These are phyloP conservation scores for Hypomecis atomaria DNA, from an alignment of 2,888 invertebrate species.

Conservation along the genomic window DNA sequence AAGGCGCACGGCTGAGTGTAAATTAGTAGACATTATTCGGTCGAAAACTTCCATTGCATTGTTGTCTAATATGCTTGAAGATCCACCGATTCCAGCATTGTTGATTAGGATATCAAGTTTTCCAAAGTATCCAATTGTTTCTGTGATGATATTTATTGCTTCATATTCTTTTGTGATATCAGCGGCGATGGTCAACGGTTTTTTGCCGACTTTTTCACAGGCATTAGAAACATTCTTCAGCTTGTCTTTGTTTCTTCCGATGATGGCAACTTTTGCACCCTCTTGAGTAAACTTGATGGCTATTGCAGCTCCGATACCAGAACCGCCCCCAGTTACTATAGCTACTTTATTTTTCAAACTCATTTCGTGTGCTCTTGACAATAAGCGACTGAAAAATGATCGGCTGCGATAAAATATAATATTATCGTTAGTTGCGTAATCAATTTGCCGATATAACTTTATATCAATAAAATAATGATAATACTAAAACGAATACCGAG, in stretches of 20 bases:
- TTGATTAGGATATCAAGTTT: constrained; percentile 52
- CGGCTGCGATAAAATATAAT: not conserved
- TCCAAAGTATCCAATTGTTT: constrained; percentile 43
- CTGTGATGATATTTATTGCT: constrained; percentile 41
- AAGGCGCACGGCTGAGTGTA: constrained; percentile 46
- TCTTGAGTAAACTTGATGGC: constrained; percentile 47
- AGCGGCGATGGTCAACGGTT: constrained; percentile 45
- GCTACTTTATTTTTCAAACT: constrained; percentile 52
- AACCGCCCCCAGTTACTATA: constrained; percentile 57
- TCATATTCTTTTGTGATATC: constrained; percentile 51
- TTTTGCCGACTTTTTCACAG: constrained; percentile 36
- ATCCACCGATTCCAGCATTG: constrained; percentile 48
- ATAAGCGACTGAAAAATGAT: not conserved
- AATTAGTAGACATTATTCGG: constrained; percentile 48
- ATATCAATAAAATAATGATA: not conserved
- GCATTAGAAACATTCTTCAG: constrained; percentile 39
- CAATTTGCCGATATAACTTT: no score
- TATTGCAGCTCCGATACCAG: constrained; percentile 59
- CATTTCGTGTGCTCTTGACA: constrained; percentile 14
- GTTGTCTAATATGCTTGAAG: constrained; percentile 38
- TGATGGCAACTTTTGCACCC: constrained; percentile 41
- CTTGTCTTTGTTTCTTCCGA: constrained; percentile 46
- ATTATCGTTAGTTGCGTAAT: not conserved
- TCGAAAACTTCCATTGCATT: constrained; percentile 47
- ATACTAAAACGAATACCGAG: not conserved